Evolutionary conservation across 2,888 invertebrate species (phyloP).

Genomic region (Dicycla oo): DNA sequence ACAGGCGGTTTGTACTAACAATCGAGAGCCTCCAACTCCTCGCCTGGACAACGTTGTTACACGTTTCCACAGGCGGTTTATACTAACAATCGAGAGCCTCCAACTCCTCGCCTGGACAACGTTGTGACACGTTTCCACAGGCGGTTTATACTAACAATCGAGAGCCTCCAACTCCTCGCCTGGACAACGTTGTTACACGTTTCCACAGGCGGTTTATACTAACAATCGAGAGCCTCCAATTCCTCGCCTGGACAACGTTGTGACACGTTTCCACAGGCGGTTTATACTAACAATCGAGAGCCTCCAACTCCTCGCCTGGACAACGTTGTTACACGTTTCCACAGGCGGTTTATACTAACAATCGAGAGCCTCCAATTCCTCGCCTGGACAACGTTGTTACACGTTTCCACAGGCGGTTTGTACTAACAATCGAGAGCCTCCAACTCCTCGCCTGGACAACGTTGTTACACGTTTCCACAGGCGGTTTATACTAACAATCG

Average conservation of each 20-base stretch:
- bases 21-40: background rate
- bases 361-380: background rate
- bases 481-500: background rate
- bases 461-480: background rate
- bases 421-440: background rate
- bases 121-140: background rate
- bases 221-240: background rate
- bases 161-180: background rate
- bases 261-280: background rate
- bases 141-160: background rate
- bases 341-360: background rate
- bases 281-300: background rate
- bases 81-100: background rate
- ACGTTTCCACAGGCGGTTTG: background rate
- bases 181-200: no score
- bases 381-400: no score
- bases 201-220: background rate
- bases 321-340: background rate
- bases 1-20: background rate
- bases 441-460: background rate
- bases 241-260: background rate
- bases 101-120: background rate
- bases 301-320: background rate
- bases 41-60: no score
- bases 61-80: background rate